phyloP scores from a whole-genome alignment of 2,888 invertebrate species.

The Caenorhabditis imperialis region DNA sequence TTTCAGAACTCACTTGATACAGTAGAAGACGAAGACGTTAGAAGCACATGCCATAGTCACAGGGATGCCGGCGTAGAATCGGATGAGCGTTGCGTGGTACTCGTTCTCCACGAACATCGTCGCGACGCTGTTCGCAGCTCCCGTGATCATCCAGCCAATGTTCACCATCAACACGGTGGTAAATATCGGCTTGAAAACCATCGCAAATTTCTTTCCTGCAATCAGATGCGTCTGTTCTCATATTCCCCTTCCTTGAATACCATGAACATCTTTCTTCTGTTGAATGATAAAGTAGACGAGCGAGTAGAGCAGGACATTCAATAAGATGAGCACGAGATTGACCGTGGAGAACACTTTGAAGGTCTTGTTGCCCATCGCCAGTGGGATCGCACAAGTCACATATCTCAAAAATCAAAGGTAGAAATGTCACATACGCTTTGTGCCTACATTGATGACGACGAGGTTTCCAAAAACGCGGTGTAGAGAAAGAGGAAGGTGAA shows the following conservation, averaged over 20 bases:
- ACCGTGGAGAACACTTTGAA: slow-evolving; percentile 21
- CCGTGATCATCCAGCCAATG: slow-evolving; percentile 23
- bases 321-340: slow-evolving; percentile 13
- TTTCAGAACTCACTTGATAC: slow-evolving; percentile 27
- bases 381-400: slow-evolving; percentile 30
- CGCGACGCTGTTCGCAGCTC: slow-evolving; percentile 19
- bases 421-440: background rate
- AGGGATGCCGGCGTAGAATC: slow-evolving; percentile 31
- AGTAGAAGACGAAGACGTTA: slow-evolving; percentile 25
- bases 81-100: slow-evolving; percentile 15
- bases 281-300: slow-evolving; percentile 7
- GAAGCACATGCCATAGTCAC: slow-evolving; percentile 34
- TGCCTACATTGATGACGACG: background rate
- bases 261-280: slow-evolving; percentile 7
- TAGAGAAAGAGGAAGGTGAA: slow-evolving; percentile 11
- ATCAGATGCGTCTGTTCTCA: no score
- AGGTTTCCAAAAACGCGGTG: slow-evolving; percentile 13
- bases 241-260: background rate
- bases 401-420: slow-evolving; percentile 11
- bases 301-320: slow-evolving; percentile 20
- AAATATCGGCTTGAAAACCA: slow-evolving; percentile 32
- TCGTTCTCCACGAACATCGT: background rate
- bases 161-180: slow-evolving; percentile 13
- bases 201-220: slow-evolving; percentile 20
- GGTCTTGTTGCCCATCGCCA: slow-evolving; percentile 32